Evolutionary conservation across 2,797 vertebrate genomes (phyloP).

Genomic region (Danio jaintianensis): DNA sequence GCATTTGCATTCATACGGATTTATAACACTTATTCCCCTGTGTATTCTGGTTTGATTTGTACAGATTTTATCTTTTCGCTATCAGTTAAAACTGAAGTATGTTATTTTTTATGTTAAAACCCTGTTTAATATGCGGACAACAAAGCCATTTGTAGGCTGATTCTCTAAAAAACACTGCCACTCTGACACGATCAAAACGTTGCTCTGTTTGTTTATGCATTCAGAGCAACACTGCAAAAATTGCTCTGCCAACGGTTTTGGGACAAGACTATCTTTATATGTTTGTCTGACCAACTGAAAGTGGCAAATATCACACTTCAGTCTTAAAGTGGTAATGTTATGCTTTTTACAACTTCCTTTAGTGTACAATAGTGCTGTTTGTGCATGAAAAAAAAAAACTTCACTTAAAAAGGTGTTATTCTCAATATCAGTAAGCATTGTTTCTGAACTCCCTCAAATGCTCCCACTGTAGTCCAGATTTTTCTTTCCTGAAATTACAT

Average conservation of each 20-base stretch:
- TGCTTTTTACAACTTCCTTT: too few species aligned
- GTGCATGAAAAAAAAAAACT: too few species aligned
- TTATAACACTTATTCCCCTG: conserved; percentile 41
- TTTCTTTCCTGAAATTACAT: too few species aligned
- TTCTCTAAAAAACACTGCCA: neutral
- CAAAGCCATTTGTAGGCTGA: conserved; percentile 12
- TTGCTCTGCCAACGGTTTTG: neutral
- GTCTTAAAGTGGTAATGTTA: too few species aligned
- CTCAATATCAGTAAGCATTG: too few species aligned
- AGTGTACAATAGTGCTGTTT: too few species aligned
- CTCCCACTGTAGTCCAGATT: too few species aligned
- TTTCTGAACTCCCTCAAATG: too few species aligned
- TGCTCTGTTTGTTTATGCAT: neutral
- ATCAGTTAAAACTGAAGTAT: conserved; percentile 58
- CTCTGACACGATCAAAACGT: neutral
- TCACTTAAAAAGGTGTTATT: too few species aligned
- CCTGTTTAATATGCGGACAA: conserved; percentile 3
- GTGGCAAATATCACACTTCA: neutral
- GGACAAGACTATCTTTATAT: neutral
- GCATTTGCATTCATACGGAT: conserved; percentile 28
- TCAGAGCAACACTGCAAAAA: neutral
- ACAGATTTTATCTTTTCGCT: conserved; percentile 60
- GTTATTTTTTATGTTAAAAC: conserved; percentile 1
- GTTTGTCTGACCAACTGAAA: neutral
- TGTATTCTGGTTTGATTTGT: conserved; percentile 59